Percentiles rank a stretch among this genome's conserved stretches.
These are phyloP conservation scores for Epizoanthus stellaris DNA, from an alignment of 92 coral and sea anemone genomes.

Conservation along the genomic window DNA sequence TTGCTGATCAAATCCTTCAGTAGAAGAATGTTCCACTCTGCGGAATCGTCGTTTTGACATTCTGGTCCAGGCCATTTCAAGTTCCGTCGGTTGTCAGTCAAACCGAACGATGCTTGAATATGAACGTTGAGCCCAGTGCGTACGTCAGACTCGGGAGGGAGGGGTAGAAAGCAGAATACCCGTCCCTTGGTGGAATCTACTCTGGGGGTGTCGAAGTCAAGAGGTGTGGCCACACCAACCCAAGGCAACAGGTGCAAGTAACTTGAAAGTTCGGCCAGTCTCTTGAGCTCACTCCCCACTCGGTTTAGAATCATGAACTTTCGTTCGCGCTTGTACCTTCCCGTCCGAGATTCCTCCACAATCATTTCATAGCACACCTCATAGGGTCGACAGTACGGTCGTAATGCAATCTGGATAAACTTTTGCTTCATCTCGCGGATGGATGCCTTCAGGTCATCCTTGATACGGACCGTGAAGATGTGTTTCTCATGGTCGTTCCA, in stretches of 20 bases:
- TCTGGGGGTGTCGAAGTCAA: slow-evolving; percentile 52
- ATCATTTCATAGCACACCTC: slow-evolving; percentile 82
- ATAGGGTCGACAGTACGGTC: slow-evolving; percentile 52
- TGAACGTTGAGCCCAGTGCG: slow-evolving; percentile 88
- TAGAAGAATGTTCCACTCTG: slow-evolving; percentile 84
- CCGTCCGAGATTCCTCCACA: slow-evolving; percentile 65
- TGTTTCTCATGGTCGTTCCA: slow-evolving; percentile 76
- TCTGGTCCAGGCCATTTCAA: slow-evolving; percentile 95
- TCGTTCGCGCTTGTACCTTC: slow-evolving; percentile 55
- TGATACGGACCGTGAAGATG: slow-evolving; percentile 73
- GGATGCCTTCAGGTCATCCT: slow-evolving; percentile 67
- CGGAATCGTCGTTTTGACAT: slow-evolving; percentile 91
- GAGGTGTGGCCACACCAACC: slow-evolving; percentile 93
- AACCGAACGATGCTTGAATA: slow-evolving; percentile 94
- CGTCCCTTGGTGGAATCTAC: slow-evolving; percentile 67
- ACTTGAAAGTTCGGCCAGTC: slow-evolving; percentile 70
- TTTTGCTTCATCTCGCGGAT: slow-evolving; percentile 64
- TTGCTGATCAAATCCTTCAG: slow-evolving; percentile 74
- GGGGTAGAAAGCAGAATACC: slow-evolving; percentile 89
- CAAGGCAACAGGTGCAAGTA: slow-evolving; percentile 82
- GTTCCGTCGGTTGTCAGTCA: slow-evolving; percentile 91
- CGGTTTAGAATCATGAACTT: slow-evolving; percentile 85
- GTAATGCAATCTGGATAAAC: slow-evolving; percentile 67
- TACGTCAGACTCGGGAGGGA: slow-evolving; percentile 91
- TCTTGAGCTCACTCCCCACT: slow-evolving; percentile 71